phyloP scores from a whole-genome alignment of 2,113 vertebrate genomes.

The Piaya cayana region DNA sequence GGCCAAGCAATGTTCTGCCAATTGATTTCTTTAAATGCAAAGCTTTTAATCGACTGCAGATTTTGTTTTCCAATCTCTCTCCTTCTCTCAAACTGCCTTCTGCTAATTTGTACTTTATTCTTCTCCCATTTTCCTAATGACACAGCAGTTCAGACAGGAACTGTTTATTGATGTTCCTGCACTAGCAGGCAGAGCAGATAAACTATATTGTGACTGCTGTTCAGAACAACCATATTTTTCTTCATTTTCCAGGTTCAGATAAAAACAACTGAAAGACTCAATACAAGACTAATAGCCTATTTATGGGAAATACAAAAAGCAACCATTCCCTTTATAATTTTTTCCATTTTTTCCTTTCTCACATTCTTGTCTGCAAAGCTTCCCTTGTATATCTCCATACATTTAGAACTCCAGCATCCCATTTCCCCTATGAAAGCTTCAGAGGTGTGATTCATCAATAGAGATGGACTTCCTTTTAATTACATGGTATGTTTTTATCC shows the following conservation, averaged over 20 bases:
- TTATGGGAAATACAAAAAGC: neutral
- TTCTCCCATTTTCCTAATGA: constrained; percentile 63
- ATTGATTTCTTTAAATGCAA: constrained; percentile 58
- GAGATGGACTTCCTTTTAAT: constrained; percentile 30
- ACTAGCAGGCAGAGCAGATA: constrained; percentile 27
- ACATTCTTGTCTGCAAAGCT: neutral
- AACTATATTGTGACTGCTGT: neutral
- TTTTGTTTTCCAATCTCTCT: constrained; percentile 9
- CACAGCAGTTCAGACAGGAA: constrained; percentile 55
- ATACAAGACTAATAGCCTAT: neutral
- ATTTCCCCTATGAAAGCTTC: neutral
- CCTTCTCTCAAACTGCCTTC: neutral
- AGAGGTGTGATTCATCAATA: neutral
- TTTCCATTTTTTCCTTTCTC: neutral
- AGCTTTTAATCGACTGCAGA: constrained; percentile 60
- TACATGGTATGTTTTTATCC: neutral
- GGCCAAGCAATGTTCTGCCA: constrained; percentile 17
- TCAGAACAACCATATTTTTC: neutral
- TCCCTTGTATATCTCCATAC: neutral
- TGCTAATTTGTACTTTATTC: constrained; percentile 29
- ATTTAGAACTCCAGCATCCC: neutral
- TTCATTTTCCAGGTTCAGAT: neutral
- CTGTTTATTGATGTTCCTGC: constrained; percentile 51
- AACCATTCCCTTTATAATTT: neutral
- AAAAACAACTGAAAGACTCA: neutral